Base-by-base conservation (phyloP, 1,140 invertebrate species). In the Drosophila insularis region DNA sequence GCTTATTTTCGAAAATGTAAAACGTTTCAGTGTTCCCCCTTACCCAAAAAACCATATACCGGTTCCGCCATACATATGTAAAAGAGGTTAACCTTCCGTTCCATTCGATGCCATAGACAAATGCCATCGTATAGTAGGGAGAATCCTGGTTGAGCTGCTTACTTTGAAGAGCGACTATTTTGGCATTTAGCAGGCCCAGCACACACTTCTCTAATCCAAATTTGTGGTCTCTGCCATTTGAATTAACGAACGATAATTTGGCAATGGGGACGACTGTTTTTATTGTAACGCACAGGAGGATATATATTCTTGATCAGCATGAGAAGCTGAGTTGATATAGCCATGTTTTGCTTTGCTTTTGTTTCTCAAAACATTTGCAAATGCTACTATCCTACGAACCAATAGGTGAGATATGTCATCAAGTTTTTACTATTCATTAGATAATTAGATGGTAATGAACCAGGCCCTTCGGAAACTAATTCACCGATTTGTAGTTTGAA, bases 161-260 rank as follows among this genome's bases (percentile, higher is more conserved):
- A 32, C 54, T 68, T 68, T 68, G 50, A 56, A 46, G 6, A 46
- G 40, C 14, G 43, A 19, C 43, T 46, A 46, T 46, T 63, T 58
- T 40, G 21, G 19, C 21, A 58, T 72, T 53, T 50, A 31, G 17
- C 35, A 7, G n/a, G n/a, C n/a, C n/a, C n/a, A n/a, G n/a, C 17
- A 21, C 17, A 21, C 43, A 50, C 43, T 8, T 11, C 40, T 27
- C 54, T 50, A 78, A 81, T 70, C 69, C 55, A 39, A 74, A 74
- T 78, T 81, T 67, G 55, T 81, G 79, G 79, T 68, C 23, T 35
- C 31, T 11, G 55, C 53, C 40, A 68, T 68, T 63, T 37, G 40
- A 68, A 68, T 73, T 63, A 59, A 43, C 56, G 40, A 60, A 21
- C 65, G 35, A 68, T 68, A 68, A 73, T 73, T 68, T 67, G 46